Base-by-base conservation (phyloP, 2,888 invertebrate genomes). In the Teinopalpus imperialis region DNA sequence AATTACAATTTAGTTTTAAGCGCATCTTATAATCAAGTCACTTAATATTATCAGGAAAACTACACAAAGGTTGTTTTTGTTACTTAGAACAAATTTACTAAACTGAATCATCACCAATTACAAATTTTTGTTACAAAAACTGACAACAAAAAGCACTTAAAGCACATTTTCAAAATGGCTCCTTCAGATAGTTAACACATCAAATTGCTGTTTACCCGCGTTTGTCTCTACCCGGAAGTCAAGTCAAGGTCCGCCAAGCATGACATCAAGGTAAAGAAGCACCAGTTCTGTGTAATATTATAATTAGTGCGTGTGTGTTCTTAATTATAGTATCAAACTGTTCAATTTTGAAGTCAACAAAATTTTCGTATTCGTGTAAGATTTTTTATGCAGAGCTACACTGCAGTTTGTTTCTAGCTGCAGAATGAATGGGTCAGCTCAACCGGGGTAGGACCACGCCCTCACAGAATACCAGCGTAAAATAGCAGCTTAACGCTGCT, bases 191-290 rank as follows among this genome's bases (percentile, higher is more conserved):
- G 32, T 30, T 37, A 45, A 34, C 32, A 39, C 32, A 8, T 46
- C 34, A 46, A 13, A 20, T 32, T 46, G 27, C 27, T 42, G 35
- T 29, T 34, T 18, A 35, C 30, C 30, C 24, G 31, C 23, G 13
- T 30, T 7, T 30, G 32, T 42, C 32, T 32, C 41, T 16, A 47
- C 41, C 46, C 62, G 63, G 63, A 64, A 64, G 51, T 43, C 20
- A 2, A 8, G 54, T 56, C 55, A 55, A 53, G 56, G 53, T 60
- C 56, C 39, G 27, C 51, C 21, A 35, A 63, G 63, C 63, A 50
- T 60, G 60, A 64, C 57, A 54, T 50, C 46, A 46, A 47, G 47
- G 40, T 40, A 36, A 47, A 42, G 46, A 42, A 12, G 41, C 35
- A 14, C 36, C 24, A 14, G 30, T 20, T 24, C n/a, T 27, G 23